A percentile compares a stretch with the other conserved stretches of the same genome.
Evolutionary conservation across 2,797 vertebrate genomes (phyloP).

Genomic region (Mareca penelope): DNA sequence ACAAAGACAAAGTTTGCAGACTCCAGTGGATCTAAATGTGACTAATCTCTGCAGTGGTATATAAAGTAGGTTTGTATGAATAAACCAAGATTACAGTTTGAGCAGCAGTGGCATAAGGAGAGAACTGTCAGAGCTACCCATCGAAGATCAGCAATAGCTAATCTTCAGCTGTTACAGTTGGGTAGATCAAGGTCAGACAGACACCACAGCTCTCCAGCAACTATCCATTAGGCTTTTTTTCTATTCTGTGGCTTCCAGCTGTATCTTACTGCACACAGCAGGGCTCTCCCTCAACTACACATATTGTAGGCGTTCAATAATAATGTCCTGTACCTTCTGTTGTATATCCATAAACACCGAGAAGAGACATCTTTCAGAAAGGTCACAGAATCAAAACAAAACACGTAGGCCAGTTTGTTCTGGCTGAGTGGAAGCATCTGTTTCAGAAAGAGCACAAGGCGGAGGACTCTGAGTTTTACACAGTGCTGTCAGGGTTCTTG

Average conservation of each 20-base stretch:
- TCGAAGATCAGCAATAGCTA: background rate
- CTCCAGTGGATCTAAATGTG: background rate
- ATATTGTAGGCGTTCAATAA: background rate
- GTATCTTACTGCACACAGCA: background rate
- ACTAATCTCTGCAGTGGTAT: background rate
- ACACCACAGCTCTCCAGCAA: background rate
- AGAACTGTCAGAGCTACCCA: background rate
- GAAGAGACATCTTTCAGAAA: background rate
- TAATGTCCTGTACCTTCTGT: background rate
- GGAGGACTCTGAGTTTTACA: fast-evolving
- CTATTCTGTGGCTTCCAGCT: background rate
- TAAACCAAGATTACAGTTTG: background rate
- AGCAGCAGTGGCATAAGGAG: background rate
- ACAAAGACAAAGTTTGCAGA: background rate
- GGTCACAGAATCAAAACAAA: background rate
- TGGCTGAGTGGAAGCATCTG: background rate
- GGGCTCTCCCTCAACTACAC: background rate
- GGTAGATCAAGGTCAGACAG: background rate
- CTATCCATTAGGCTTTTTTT: background rate
- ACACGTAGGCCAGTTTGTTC: background rate
- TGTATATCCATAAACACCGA: fast-evolving
- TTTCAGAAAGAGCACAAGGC: background rate
- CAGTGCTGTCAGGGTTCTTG: background rate
- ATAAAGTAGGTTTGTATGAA: background rate
- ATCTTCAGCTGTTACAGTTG: background rate